phyloP scores from a whole-genome alignment of 1,140 invertebrate species.

The Drosophila leontia region DNA sequence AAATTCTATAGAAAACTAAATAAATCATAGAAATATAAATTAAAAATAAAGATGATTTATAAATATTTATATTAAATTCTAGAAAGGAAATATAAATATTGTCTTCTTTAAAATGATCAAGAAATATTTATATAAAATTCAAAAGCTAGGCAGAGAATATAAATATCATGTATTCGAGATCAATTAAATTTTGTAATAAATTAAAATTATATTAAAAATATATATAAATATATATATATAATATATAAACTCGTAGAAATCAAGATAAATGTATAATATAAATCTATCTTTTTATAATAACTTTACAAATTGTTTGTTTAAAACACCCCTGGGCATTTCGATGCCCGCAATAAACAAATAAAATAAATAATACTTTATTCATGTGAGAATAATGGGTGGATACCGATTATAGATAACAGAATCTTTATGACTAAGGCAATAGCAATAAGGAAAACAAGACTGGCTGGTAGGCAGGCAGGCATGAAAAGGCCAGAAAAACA shows the following conservation, averaged over 20 bases:
- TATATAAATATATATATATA: too few relatives aligned
- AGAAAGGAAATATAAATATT: not conserved
- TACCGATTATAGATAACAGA: conserved; percentile 38
- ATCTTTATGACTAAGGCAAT: conserved; percentile 28
- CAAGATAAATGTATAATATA: not conserved
- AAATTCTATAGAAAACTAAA: not conserved
- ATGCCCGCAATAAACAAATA: conserved; percentile 7
- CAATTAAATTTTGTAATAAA: not conserved
- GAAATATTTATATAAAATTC: too few relatives aligned
- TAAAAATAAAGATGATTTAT: not conserved
- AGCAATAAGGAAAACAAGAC: conserved; percentile 8
- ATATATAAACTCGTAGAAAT: not conserved
- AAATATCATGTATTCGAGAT: too few relatives aligned
- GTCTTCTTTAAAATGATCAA: too few relatives aligned
- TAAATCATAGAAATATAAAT: not conserved
- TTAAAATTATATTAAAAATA: not conserved
- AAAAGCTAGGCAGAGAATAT: too few relatives aligned
- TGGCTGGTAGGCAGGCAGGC: not conserved
- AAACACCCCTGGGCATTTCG: conserved; percentile 3
- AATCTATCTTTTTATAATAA: too few relatives aligned
- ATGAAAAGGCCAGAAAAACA: conserved; percentile 25
- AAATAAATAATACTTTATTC: conserved; percentile 22
- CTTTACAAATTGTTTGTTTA: conserved; percentile 12
- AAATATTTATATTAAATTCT: not conserved
- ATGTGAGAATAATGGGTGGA: conserved; percentile 30